Evolutionary conservation across 2,888 invertebrate genomes (phyloP), one percentile per base, ranked within the genome.

Genomic region (Colostygia pectinataria): DNA sequence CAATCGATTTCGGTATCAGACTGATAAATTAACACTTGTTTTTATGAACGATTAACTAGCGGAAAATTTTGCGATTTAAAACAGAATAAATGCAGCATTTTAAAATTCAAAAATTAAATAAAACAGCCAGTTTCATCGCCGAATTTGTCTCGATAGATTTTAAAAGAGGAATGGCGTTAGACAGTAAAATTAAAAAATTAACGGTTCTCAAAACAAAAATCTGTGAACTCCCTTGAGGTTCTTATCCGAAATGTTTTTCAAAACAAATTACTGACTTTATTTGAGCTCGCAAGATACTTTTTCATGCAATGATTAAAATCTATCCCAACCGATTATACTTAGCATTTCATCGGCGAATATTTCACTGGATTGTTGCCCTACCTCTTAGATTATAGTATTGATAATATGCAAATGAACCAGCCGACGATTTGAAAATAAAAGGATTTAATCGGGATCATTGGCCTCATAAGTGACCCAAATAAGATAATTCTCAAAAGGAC

Each of bases 381-480:
- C 83, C 74, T 69, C 76, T 79, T 68, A 80, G 86, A 87, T 88
- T 78, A 75, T 74, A 68, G 71, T 63, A 66, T 74, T 78, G 87
- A 87, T 87, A 86, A 87, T 77, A 88, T 87, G 85, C 79, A 85
- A 86, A 88, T 84, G 75, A 79, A 77, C 59, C 63, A 74, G 61
- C 67, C 79, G 77, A 76, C 77, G 80, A 82, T 79, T 76, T 77
- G 68, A 78, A 81, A 85, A 83, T 77, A 84, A 83, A 86, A 81
- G 80, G 72, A 78, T 80, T 12, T 77, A 78, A 68, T 62, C 49
- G 72, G 68, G 87, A 81, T 82, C 86, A 68, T 74, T 82, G 84
- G 66, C 80, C 86, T 77, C 66, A 64, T 72, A 79, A 80, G 74
- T 88, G 86, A 87, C 87, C 87, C 80, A 87, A 85, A 86, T 87